phyloP scores from a whole-genome alignment of 2,888 invertebrate species.

The Subacronicta megacephala region DNA sequence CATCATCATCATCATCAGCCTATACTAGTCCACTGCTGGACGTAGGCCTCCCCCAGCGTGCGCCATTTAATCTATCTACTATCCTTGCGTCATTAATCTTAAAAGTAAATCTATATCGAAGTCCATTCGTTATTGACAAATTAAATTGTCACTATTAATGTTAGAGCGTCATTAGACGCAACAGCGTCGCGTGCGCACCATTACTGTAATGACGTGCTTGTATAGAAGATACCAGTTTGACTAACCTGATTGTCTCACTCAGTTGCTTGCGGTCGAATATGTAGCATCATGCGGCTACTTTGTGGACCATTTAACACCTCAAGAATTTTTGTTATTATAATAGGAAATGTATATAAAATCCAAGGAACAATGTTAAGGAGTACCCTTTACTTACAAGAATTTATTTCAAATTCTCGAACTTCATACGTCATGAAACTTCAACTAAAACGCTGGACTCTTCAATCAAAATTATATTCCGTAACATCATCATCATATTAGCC shows the following conservation, averaged over 20 bases:
- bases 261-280: conserved; percentile 42
- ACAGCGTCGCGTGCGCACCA: conserved; percentile 46
- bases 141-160: conserved; percentile 53
- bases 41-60: too few species aligned
- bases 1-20: too few species aligned
- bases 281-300: conserved; percentile 6
- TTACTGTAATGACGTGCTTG: conserved; percentile 50
- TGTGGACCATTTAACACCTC: conserved; percentile 5
- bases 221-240: conserved; percentile 44
- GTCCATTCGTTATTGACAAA: conserved; percentile 43
- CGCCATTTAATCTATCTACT: too few species aligned
- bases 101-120: conserved; percentile 23
- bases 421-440: too few species aligned
- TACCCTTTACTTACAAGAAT: too few species aligned
- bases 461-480: too few species aligned
- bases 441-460: too few species aligned
- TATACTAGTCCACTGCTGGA: too few species aligned
- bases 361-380: too few species aligned
- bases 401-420: too few species aligned
- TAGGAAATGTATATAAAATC: too few species aligned
- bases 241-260: conserved; percentile 47
- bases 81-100: conserved; percentile 31
- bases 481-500: too few species aligned
- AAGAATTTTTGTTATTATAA: background rate
- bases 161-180: conserved; percentile 35